Base-by-base conservation (phyloP, 53 echinoderm and acorn worm genomes). In the Apostichopus leukothele region DNA sequence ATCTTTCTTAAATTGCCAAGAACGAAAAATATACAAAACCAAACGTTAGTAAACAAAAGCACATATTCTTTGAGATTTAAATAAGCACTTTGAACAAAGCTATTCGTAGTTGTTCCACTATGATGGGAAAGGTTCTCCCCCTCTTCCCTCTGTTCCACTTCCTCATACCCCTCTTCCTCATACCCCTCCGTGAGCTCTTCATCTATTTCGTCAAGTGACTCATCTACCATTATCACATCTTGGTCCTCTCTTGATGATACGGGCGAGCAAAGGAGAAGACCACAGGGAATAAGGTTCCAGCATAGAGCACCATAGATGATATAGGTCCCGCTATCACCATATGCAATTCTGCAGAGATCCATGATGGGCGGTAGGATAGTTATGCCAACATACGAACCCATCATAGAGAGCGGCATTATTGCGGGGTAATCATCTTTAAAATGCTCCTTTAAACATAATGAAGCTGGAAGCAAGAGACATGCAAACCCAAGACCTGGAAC, bases 1-100 rank as follows among this genome's bases (percentile, higher is more conserved):
- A 86, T 67, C 67, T 86, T 86, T 19, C 86, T 86, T 5, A 51
- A 20, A 73, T 86, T 86, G 12, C 50, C 86, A 52, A 86, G 51
- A 9, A 86, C 21, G 54, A 86, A 71, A 53, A 86, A 86, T 14
- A 86, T 7, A 86, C 7, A 52, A 26, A 86, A 86, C 14, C 14
- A 6, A 9, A 54, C 23, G 63, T 19, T 23, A 10, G 19, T 19
- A 26, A 84, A 84, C 4, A 84, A 22, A 60, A 11, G 12, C 63
- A 63, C 16, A 13, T 63, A 16, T 16, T 63, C 63, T 63, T 11
- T 16, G 16, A 63, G 11, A 8, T 13, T 16, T 16, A 16, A 63
- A 63, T 13, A 16, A 63, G 63, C 63, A 13, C 12, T 16, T 13
- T 63, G 11, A 16, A 16, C 63, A 16, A 13, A 8, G 11, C 16